These are phyloP conservation scores for Drosophila pegasa DNA, from an alignment of 2,888 invertebrate species.

Conservation along the genomic window DNA sequence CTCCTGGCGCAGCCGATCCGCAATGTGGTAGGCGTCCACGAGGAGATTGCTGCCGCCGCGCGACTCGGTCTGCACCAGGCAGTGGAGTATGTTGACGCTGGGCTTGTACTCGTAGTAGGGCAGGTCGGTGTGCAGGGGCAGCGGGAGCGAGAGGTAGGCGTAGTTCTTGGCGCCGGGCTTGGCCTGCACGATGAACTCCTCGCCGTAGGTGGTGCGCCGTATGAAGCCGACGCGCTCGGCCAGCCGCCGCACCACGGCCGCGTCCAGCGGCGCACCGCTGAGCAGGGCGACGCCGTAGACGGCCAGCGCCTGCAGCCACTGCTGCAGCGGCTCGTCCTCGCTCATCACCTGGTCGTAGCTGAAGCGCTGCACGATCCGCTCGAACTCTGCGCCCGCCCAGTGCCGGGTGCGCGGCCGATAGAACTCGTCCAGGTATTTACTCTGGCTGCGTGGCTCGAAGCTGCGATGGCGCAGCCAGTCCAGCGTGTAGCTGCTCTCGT, in stretches of 20 bases:
- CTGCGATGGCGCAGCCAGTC: conserved; percentile 88
- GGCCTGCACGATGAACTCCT: conserved; percentile 88
- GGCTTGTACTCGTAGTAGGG: conserved; percentile 92
- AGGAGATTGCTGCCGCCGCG: conserved; percentile 89
- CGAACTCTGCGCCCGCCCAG: conserved; percentile 87
- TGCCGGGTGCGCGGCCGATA: conserved; percentile 86
- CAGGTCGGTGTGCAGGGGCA: conserved; percentile 91
- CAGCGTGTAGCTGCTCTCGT: conserved; percentile 86
- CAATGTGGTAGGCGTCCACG: conserved; percentile 89
- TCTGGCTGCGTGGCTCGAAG: conserved; percentile 85
- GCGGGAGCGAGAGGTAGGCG: conserved; percentile 89
- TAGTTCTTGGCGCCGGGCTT: conserved; percentile 90
- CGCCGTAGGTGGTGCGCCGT: conserved; percentile 90
- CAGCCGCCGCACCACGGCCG: conserved; percentile 87
- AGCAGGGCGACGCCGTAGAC: conserved; percentile 89
- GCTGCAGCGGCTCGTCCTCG: conserved; percentile 84
- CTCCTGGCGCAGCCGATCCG: conserved; percentile 86
- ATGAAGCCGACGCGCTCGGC: conserved; percentile 89
- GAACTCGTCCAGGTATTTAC: conserved; percentile 85
- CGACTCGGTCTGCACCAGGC: conserved; percentile 88
- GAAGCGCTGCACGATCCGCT: conserved; percentile 85
- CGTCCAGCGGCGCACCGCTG: conserved; percentile 86
- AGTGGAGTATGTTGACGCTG: conserved; percentile 90
- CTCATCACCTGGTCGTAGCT: conserved; percentile 86
- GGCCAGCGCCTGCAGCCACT: conserved; percentile 88